Percentiles rank a stretch among this genome's conserved stretches.
phyloP scores from a whole-genome alignment of 2,888 invertebrate species.

The Notocelia uddmanniana region DNA sequence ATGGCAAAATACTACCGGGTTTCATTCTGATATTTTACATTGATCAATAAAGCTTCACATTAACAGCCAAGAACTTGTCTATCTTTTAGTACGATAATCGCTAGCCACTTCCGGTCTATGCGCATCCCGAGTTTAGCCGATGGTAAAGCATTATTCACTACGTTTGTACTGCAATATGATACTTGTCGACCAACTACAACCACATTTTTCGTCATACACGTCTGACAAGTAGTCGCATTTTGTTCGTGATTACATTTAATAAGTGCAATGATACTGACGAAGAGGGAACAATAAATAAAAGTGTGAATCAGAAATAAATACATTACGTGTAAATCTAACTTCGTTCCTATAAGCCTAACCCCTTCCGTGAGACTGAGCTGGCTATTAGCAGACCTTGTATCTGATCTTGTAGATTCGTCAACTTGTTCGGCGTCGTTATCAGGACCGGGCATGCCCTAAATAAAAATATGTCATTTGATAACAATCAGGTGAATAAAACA shows the following conservation, averaged over 20 bases:
- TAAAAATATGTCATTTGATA: neutral
- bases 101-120: too few species aligned
- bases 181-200: neutral
- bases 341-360: slow-evolving; percentile 52
- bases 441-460: neutral
- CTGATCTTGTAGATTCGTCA: neutral
- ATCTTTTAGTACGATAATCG: too few species aligned
- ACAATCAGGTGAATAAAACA: neutral
- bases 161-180: too few species aligned
- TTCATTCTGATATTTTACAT: too few species aligned
- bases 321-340: slow-evolving; percentile 53
- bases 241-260: neutral
- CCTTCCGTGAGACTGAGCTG: slow-evolving; percentile 57
- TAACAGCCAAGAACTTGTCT: too few species aligned
- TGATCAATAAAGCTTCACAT: too few species aligned
- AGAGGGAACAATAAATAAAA: neutral
- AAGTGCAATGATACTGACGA: too few species aligned
- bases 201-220: neutral
- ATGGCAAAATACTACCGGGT: too few species aligned
- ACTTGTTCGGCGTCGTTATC: neutral
- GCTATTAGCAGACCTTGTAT: slow-evolving; percentile 29
- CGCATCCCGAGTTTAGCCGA: too few species aligned
- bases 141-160: too few species aligned
- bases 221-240: too few species aligned
- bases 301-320: neutral